Conservation (phyloP, 2,888 invertebrate genomes). For the Pseudolycoriella hygida region DNA sequence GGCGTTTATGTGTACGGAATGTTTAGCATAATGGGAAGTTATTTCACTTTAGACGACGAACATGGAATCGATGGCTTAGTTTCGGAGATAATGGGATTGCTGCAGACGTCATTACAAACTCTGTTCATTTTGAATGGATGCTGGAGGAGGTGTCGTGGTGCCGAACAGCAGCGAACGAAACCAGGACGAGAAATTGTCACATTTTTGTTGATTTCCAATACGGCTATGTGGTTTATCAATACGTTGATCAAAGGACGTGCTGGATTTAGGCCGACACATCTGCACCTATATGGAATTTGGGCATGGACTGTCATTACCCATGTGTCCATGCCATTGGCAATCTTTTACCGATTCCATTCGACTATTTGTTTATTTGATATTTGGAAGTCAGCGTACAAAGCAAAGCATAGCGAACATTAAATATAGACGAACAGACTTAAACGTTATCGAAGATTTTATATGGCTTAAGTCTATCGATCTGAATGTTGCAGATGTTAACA, state of each 20-base stretch:
- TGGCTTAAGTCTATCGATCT: too few species aligned
- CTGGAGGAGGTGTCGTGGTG: constrained; percentile 55
- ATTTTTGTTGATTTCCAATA: constrained; percentile 61
- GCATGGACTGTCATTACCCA: constrained; percentile 85
- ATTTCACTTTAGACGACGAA: constrained; percentile 32
- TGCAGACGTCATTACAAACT: constrained; percentile 65
- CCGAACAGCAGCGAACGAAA: constrained; percentile 51
- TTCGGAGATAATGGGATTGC: constrained; percentile 53
- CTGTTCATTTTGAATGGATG: constrained; percentile 58
- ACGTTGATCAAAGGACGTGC: constrained; percentile 70
- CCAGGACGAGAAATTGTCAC: constrained; percentile 76
- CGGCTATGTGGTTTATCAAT: constrained; percentile 77
- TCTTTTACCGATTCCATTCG: constrained; percentile 81
- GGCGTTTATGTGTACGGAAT: constrained; percentile 68
- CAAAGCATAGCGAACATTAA: too few species aligned
- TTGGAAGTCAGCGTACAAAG: constrained; percentile 77
- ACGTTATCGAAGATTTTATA: too few species aligned
- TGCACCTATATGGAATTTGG: constrained; percentile 71
- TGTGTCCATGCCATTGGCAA: constrained; percentile 73
- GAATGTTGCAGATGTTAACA: too few species aligned
- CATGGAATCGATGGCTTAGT: constrained; percentile 44
- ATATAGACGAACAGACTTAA: too few species aligned
- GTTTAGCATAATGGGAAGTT: constrained; percentile 62
- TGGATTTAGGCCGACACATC: constrained; percentile 63
- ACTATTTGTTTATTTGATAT: constrained; percentile 85